Conservation (phyloP, 2,113 vertebrate genomes). For the Eclectus roratus region DNA sequence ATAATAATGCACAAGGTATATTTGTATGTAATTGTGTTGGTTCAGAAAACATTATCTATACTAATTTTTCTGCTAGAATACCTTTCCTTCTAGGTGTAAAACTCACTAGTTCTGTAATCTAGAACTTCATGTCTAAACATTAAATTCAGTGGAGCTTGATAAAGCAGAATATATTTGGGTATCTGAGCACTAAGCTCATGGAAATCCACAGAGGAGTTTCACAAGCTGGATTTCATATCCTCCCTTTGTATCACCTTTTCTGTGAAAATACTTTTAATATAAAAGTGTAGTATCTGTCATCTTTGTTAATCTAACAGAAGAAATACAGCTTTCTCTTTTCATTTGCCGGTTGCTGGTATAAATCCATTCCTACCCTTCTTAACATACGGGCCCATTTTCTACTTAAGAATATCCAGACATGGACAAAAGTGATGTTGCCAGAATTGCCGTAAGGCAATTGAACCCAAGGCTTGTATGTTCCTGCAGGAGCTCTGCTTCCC, state of each 20-base stretch:
- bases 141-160: background rate
- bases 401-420: background rate
- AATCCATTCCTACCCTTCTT: background rate
- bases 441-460: fast-evolving
- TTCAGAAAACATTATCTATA: fast-evolving
- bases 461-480: background rate
- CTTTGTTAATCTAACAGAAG: background rate
- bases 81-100: background rate
- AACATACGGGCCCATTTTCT: background rate
- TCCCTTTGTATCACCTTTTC: background rate
- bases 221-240: background rate
- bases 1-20: constrained; percentile 98
- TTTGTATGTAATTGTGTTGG: background rate
- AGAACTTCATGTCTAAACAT: background rate
- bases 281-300: background rate
- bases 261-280: background rate
- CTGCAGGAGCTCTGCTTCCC: background rate
- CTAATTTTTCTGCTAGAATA: background rate
- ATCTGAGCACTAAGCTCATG: background rate
- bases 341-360: background rate
- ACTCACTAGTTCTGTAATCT: background rate
- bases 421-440: background rate
- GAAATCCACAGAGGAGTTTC: background rate
- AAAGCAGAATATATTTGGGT: background rate
- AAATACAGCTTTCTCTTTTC: background rate